A percentile compares a stretch with the other conserved stretches of the same genome.
Conservation (phyloP, 1,140 invertebrate species). For the Forficula auricularia region DNA sequence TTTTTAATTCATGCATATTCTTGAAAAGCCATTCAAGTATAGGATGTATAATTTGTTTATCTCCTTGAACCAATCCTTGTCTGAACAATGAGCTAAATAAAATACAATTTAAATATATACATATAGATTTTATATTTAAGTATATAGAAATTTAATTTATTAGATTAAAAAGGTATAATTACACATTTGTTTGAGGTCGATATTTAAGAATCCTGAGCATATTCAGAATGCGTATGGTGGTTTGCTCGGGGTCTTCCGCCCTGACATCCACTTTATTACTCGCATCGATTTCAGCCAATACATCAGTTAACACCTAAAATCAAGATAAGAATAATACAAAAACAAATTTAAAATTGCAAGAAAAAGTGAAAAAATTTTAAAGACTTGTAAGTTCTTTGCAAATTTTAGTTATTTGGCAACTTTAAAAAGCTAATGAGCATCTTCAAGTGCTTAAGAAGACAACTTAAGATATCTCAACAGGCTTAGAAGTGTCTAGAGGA, state of each 20-base stretch:
- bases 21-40: slow-evolving; percentile 63
- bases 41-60: slow-evolving; percentile 54
- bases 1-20: slow-evolving; percentile 50
- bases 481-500: too few relatives aligned
- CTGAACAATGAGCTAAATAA: slow-evolving; percentile 33
- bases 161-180: background rate
- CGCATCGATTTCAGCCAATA: slow-evolving; percentile 44
- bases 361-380: too few relatives aligned
- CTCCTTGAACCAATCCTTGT: slow-evolving; percentile 52
- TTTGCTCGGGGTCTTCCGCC: slow-evolving; percentile 41
- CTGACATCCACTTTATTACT: slow-evolving; percentile 39
- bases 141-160: background rate
- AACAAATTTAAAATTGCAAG: too few relatives aligned
- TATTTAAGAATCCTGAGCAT: slow-evolving; percentile 48
- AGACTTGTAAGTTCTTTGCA: too few relatives aligned
- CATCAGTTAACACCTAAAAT: slow-evolving; percentile 41
- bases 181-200: slow-evolving; percentile 26
- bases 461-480: too few relatives aligned
- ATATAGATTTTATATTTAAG: background rate
- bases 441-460: too few relatives aligned
- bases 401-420: too few relatives aligned
- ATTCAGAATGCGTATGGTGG: slow-evolving; percentile 40
- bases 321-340: slow-evolving; percentile 6
- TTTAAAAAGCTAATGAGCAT: too few relatives aligned
- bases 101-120: slow-evolving; percentile 4